Evolutionary conservation across 2,113 vertebrate species (phyloP), one percentile per base, ranked within the genome.

Genomic region (Semnornis frantzii): DNA sequence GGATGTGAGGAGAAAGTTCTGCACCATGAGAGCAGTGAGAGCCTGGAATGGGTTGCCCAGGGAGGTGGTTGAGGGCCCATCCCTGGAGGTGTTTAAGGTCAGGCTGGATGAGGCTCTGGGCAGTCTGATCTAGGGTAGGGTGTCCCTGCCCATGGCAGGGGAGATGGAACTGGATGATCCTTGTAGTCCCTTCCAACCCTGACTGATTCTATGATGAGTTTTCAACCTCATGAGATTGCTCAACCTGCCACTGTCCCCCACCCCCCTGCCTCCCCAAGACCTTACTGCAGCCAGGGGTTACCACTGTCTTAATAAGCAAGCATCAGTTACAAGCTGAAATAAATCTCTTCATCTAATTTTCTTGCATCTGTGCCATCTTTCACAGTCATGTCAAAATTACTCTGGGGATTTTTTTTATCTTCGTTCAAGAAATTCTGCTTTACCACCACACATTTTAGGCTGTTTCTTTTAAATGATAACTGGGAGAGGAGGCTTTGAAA

Each of bases 211-310:
- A 39, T 39, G 37, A 10, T 3, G 1, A 10, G 37, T 74, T 91
- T 69, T 59, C 64, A 17, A 30, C 16, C 20, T 33, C 21, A 3
- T 4, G 23, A 57, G 25, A 33, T 5, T 66, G 55, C 12, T 16
- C 11, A 10, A 13, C 6, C 8, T 24, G 30, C 12, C 9, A 1
- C 57, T 28, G 18, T 57, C 44, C 37, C 31, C n/a, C 15, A 5
- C 69, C 33, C 0, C 46, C 12, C 0, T 31, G 20, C 4, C 34
- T 34, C 33, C 48, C 2, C 1, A 0, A 16, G 17, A 23, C 48
- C 48, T 66, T 1, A 0, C 50, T 23, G 19, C 15, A 4, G 8
- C 62, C 46, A 7, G 15, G 20, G 2, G 19, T 70, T 77, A 70
- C 42, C 59, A 16, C 68, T 62, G 20, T n/a, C 31, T 75, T 71